Evolutionary conservation across 2,888 invertebrate species (phyloP).

Genomic region (Andrena dorsata): DNA sequence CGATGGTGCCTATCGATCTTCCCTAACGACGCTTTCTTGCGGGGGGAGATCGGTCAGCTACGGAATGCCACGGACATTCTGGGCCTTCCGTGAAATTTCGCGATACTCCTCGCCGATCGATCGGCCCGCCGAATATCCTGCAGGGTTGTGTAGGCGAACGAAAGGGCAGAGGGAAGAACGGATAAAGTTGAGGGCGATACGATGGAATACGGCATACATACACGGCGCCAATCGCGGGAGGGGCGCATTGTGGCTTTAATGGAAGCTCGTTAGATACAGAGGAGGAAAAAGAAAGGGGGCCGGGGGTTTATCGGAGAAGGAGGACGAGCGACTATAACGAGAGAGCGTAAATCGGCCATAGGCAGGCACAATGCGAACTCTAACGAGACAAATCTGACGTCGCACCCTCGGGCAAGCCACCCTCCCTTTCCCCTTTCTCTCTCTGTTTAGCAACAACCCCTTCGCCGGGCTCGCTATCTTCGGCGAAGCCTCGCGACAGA

Average conservation of each 20-base stretch:
- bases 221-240: constrained; percentile 19
- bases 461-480: constrained; percentile 12
- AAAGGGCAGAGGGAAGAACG: neutral
- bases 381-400: constrained; percentile 85
- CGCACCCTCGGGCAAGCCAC: constrained; percentile 75
- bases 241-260: constrained; percentile 73
- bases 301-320: constrained; percentile 15
- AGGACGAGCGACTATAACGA: constrained; percentile 67
- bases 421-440: constrained; percentile 21
- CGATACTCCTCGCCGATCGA: neutral
- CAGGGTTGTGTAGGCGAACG: neutral
- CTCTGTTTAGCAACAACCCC: constrained; percentile 51
- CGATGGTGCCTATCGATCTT: constrained; percentile 61
- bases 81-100: neutral
- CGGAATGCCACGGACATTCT: constrained; percentile 1
- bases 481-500: constrained; percentile 17
- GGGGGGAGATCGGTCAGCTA: constrained; percentile 20
- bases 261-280: constrained; percentile 74
- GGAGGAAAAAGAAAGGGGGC: constrained; percentile 35
- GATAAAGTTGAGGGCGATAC: neutral
- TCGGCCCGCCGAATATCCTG: neutral
- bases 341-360: constrained; percentile 78
- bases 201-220: neutral
- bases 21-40: constrained; percentile 60
- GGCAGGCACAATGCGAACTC: constrained; percentile 83